phyloP scores from a whole-genome alignment of 2,113 vertebrate genomes.

The Trogon surrucura region DNA sequence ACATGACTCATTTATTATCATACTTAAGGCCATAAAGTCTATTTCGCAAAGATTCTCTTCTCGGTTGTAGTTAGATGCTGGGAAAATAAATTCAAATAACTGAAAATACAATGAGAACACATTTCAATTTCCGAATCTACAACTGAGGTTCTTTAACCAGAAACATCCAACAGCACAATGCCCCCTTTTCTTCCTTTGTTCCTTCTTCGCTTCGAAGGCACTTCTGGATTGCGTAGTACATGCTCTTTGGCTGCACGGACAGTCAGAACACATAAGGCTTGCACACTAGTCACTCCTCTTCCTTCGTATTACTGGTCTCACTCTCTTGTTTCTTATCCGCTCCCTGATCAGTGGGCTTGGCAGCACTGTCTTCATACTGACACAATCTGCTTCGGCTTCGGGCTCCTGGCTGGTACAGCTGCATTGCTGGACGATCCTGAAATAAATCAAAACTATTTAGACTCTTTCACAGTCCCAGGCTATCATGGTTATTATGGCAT shows the following conservation, averaged over 20 bases:
- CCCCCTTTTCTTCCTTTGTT: conserved; percentile 63
- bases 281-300: conserved; percentile 78
- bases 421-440: conserved; percentile 97
- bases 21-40: conserved; percentile 68
- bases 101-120: conserved; percentile 71
- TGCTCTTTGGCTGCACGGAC: conserved; percentile 85
- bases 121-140: conserved; percentile 69
- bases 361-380: conserved; percentile 72
- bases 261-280: conserved; percentile 79
- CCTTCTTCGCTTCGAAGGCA: conserved; percentile 85
- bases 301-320: conserved; percentile 82
- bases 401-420: conserved; percentile 94
- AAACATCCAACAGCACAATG: conserved; percentile 72
- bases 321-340: conserved; percentile 83
- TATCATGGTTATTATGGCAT: neutral
- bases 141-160: conserved; percentile 67
- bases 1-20: conserved; percentile 40
- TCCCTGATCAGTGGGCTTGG: conserved; percentile 71
- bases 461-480: neutral
- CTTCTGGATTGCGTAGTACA: conserved; percentile 85
- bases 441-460: conserved; percentile 53
- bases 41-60: conserved; percentile 47
- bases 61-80: conserved; percentile 51
- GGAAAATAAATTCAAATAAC: conserved; percentile 68
- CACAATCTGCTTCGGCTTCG: conserved; percentile 85